Percentiles rank a stretch among this genome's conserved stretches.
phyloP scores from a whole-genome alignment of 2,113 vertebrate species.

The Strix aluco region DNA sequence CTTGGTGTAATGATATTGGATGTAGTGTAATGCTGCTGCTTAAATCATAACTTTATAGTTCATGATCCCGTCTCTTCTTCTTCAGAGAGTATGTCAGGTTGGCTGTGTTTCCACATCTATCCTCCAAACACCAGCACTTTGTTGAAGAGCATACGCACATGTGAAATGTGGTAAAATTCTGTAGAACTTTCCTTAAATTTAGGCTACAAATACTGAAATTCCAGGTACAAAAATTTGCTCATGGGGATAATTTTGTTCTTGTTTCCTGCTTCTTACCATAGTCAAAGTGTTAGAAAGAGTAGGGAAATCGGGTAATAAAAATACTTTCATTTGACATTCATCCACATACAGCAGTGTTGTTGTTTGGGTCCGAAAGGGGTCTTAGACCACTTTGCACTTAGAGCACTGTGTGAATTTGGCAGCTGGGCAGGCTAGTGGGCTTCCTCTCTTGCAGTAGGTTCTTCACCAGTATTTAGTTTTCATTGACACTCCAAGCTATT shows the following conservation, averaged over 20 bases:
- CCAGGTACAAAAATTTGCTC: not conserved
- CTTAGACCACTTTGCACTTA: not conserved
- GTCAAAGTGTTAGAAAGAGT: not conserved
- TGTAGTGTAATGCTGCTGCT: constrained; percentile 5
- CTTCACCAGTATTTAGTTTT: not conserved
- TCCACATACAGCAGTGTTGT: not conserved
- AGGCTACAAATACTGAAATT: not conserved
- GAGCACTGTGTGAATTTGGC: not conserved
- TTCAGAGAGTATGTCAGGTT: constrained; percentile 20
- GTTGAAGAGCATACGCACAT: not conserved
- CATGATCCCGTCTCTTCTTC: not conserved
- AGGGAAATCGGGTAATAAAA: not conserved
- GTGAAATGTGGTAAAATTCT: constrained; percentile 15
- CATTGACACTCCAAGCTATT: not conserved
- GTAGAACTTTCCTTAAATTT: not conserved
- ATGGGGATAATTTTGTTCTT: not conserved
- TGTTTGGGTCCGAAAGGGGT: not conserved
- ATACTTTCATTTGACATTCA: not conserved
- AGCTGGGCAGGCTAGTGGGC: not conserved
- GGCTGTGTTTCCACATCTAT: constrained; percentile 1
- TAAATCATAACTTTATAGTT: constrained; percentile 29
- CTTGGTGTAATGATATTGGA: constrained; percentile 28
- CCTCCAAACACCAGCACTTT: constrained; percentile 13
- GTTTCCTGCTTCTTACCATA: not conserved
- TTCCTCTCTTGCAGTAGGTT: not conserved